Conservation (phyloP, 2,797 vertebrate species). For the Eospalax fontanierii region DNA sequence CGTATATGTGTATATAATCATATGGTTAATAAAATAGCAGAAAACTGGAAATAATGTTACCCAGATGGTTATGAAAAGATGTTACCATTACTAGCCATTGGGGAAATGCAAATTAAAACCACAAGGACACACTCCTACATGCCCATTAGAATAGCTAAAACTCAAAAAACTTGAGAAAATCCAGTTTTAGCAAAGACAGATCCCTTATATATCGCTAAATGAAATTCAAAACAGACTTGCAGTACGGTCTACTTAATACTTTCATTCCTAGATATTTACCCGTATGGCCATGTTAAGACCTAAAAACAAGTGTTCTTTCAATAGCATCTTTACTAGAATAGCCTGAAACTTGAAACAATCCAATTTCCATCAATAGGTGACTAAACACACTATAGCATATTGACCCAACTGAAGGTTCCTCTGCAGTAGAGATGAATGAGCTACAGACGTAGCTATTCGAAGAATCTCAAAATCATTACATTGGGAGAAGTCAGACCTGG, state of each 20-base stretch:
- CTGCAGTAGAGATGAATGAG: conserved; percentile 5
- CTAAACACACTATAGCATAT: background rate
- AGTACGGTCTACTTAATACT: background rate
- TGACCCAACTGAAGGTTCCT: background rate
- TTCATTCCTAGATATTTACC: background rate
- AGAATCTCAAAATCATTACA: background rate
- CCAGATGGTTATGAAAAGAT: background rate
- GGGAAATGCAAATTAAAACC: conserved; percentile 54
- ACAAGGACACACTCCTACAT: background rate
- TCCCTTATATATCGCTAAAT: background rate
- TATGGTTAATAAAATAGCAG: conserved; percentile 11
- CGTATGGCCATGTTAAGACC: background rate
- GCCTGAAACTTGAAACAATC: background rate
- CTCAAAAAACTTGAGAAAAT: background rate
- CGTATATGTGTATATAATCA: background rate
- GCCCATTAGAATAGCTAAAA: background rate
- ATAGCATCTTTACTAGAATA: background rate
- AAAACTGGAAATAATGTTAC: background rate
- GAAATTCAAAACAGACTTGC: background rate
- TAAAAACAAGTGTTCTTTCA: background rate
- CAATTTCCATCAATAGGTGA: background rate
- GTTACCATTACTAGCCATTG: background rate
- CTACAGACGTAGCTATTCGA: background rate
- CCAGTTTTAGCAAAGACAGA: background rate
- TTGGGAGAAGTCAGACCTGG: background rate